Conservation (phyloP, 1,140 invertebrate species). For the Caenorhabditis inopinata region DNA sequence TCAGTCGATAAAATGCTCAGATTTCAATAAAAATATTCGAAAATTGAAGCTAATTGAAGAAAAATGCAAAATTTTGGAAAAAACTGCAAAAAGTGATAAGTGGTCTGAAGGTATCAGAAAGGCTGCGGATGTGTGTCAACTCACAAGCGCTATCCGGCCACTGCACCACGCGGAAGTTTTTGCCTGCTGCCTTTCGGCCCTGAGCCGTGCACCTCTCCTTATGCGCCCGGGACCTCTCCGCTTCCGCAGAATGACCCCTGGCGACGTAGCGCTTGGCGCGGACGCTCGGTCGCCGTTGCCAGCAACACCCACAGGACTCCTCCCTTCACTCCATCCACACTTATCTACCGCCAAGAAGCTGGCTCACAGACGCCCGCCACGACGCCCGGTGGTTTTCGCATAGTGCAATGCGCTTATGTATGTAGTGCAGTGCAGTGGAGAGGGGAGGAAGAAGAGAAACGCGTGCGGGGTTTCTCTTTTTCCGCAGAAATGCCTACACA, state of each 20-base stretch:
- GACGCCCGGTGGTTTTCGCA: slow-evolving; percentile 33
- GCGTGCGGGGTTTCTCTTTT: too few species aligned
- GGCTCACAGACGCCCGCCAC: slow-evolving; percentile 43
- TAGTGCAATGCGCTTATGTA: neutral
- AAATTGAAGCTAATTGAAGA: too few species aligned
- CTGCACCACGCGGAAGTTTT: slow-evolving; percentile 67
- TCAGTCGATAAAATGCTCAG: too few species aligned
- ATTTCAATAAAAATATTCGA: too few species aligned
- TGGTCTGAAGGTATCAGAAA: slow-evolving; percentile 35
- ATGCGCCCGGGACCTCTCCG: slow-evolving; percentile 13
- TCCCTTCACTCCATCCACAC: slow-evolving; percentile 39
- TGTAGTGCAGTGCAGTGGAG: neutral
- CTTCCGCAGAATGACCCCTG: slow-evolving; percentile 26
- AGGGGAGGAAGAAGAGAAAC: neutral
- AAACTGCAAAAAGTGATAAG: neutral
- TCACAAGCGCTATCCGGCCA: slow-evolving; percentile 41
- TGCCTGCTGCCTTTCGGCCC: slow-evolving; percentile 44
- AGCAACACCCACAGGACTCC: neutral
- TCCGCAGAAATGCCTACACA: too few species aligned
- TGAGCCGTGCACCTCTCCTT: too few species aligned
- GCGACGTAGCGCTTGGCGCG: slow-evolving; percentile 42
- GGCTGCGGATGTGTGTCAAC: neutral
- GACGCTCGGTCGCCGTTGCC: slow-evolving; percentile 40
- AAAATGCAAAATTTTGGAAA: too few species aligned
- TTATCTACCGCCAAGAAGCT: slow-evolving; percentile 40